Evolutionary conservation across 2,888 invertebrate genomes (phyloP).

Genomic region (Acronicta leporina): DNA sequence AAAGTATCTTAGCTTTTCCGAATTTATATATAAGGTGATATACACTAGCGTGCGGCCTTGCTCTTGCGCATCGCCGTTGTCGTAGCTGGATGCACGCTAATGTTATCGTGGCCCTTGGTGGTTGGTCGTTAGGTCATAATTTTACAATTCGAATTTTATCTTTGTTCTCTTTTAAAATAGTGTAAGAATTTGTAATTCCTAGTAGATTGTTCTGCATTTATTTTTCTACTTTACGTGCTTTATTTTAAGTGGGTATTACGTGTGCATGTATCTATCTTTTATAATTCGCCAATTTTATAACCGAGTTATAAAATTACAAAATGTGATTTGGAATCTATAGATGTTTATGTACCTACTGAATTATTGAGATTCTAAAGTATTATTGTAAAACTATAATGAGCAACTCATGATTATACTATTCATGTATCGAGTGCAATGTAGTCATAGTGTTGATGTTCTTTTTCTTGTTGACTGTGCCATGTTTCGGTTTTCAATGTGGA

Average conservation of each 20-base stretch:
- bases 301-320: conserved; percentile 36
- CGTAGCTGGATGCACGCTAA: conserved; percentile 11
- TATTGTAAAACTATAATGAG: conserved; percentile 44
- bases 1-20: conserved; percentile 41
- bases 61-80: neutral
- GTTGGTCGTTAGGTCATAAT: conserved; percentile 53
- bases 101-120: conserved; percentile 37
- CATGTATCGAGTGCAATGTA: conserved; percentile 74
- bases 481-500: conserved; percentile 62
- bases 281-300: conserved; percentile 25
- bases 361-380: conserved; percentile 52
- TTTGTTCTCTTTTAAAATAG: conserved; percentile 46
- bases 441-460: conserved; percentile 65
- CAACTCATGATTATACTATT: conserved; percentile 47
- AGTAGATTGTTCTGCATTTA: conserved; percentile 63
- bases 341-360: conserved; percentile 43
- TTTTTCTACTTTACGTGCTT: conserved; percentile 57
- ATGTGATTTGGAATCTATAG: conserved; percentile 47
- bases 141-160: conserved; percentile 39
- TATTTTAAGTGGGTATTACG: conserved; percentile 29
- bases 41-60: conserved; percentile 11
- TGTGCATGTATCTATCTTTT: conserved; percentile 37
- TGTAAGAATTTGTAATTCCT: conserved; percentile 53
- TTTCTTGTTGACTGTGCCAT: conserved; percentile 77
- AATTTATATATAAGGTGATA: conserved; percentile 31